These are phyloP conservation scores for Oxyruncus cristatus DNA, from an alignment of 2,113 vertebrate genomes.

Conservation along the genomic window DNA sequence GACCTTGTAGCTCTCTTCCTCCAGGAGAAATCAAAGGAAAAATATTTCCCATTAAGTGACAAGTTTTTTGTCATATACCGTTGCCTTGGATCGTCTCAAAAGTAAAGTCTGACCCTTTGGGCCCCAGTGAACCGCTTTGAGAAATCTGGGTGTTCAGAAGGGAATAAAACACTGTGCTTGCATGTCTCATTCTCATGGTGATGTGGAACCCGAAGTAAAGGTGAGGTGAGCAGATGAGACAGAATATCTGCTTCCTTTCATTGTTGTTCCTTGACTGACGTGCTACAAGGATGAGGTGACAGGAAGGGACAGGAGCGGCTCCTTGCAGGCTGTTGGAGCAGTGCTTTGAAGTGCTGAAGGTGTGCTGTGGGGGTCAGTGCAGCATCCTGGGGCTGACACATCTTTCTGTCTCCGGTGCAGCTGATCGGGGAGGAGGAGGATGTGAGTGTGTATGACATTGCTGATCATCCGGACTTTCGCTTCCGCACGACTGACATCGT, in stretches of 20 bases:
- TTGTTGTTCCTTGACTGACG: neutral
- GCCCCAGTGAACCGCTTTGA: neutral
- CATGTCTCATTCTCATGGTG: rapidly evolving
- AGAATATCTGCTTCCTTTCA: neutral
- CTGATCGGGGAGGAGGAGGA: slow-evolving; percentile 92
- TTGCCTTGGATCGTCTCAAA: neutral
- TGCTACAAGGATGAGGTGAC: neutral
- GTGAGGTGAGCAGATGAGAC: neutral
- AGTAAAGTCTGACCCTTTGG: neutral
- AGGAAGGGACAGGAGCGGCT: neutral
- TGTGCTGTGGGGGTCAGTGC: neutral
- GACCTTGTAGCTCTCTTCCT: neutral
- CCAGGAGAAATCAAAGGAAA: neutral
- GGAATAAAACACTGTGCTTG: neutral
- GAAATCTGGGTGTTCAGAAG: neutral
- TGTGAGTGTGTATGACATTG: slow-evolving; percentile 96
- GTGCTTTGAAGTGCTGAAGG: neutral
- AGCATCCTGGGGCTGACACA: neutral
- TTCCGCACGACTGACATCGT: slow-evolving; percentile 96
- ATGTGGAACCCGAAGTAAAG: neutral
- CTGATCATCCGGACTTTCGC: slow-evolving; percentile 95
- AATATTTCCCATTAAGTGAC: neutral
- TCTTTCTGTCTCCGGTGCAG: slow-evolving; percentile 50
- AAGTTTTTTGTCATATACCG: neutral
- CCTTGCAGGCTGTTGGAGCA: neutral